phyloP scores from a whole-genome alignment of 1,140 invertebrate genomes.

The Andrena cerasifolii region DNA sequence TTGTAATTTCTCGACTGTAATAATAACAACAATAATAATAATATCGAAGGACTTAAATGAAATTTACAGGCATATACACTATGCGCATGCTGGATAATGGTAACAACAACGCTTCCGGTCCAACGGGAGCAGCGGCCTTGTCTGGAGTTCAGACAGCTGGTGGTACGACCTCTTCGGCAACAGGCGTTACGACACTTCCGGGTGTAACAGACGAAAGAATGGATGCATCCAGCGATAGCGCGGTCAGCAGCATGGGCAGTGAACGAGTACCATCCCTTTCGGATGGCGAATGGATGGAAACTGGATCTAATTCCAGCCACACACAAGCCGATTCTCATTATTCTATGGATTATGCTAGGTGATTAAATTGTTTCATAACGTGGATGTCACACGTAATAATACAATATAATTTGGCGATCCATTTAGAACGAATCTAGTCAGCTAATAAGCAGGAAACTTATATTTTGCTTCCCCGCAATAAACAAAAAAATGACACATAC shows the following conservation, averaged over 20 bases:
- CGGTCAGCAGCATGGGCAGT: constrained; percentile 95
- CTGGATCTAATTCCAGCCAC: constrained; percentile 91
- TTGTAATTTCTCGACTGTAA: no score
- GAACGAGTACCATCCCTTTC: constrained; percentile 93
- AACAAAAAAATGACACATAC: no score
- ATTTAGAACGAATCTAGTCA: neutral
- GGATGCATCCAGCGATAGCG: constrained; percentile 93
- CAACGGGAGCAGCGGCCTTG: constrained; percentile 74
- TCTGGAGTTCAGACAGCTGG: constrained; percentile 74
- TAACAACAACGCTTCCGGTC: constrained; percentile 82
- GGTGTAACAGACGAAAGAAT: constrained; percentile 85
- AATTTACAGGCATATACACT: constrained; percentile 90
- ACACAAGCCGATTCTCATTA: constrained; percentile 84
- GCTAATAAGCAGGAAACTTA: no score
- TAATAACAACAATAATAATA: neutral
- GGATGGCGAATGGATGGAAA: constrained; percentile 94
- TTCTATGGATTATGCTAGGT: constrained; percentile 82
- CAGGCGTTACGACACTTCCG: constrained; percentile 71
- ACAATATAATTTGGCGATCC: neutral
- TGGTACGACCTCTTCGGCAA: constrained; percentile 66
- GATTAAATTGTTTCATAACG: constrained; percentile 43
- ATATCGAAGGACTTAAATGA: neutral
- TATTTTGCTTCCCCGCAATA: no score
- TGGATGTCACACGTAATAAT: neutral
- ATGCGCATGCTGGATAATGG: constrained; percentile 90